phyloP scores from a whole-genome alignment of 2,888 invertebrate species.

The Orchestes rusci region DNA sequence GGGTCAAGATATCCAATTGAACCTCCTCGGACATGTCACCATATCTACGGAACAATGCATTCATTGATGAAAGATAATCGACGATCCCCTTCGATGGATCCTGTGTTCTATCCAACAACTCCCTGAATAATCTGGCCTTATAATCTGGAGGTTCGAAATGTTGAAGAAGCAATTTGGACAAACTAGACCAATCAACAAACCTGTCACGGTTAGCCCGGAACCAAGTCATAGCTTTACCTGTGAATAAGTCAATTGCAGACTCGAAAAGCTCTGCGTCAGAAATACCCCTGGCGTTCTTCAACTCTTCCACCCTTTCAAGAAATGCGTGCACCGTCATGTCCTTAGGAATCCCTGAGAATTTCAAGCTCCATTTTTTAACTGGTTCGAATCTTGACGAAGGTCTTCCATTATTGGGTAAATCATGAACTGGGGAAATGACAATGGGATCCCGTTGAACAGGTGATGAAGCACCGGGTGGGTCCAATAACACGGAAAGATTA shows the following conservation, averaged over 20 bases:
- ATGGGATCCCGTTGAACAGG: not conserved
- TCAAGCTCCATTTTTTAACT: too few relatives aligned
- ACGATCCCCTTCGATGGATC: slow-evolving; percentile 1
- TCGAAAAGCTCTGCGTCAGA: slow-evolving; percentile 1
- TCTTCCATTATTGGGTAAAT: not conserved
- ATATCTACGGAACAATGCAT: slow-evolving; percentile 4
- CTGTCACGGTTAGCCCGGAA: slow-evolving; percentile 3
- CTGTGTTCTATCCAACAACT: too few relatives aligned
- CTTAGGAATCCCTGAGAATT: too few relatives aligned
- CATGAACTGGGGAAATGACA: not conserved
- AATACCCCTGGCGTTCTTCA: not conserved
- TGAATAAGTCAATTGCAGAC: slow-evolving; percentile 7
- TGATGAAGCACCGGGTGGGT: not conserved
- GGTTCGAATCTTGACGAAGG: too few relatives aligned
- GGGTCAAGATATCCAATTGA: too few relatives aligned
- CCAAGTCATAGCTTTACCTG: slow-evolving; percentile 2
- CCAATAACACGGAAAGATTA: slow-evolving; percentile 2
- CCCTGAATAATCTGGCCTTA: too few relatives aligned
- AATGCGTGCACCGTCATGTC: slow-evolving; percentile 6
- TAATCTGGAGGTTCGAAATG: slow-evolving; percentile 12
- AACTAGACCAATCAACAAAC: slow-evolving; percentile 1
- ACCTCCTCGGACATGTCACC: too few relatives aligned
- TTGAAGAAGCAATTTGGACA: slow-evolving; percentile 1
- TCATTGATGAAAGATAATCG: slow-evolving; percentile 5
- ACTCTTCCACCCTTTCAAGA: slow-evolving; percentile 9